Conservation (phyloP, 1,140 invertebrate genomes). For the Macrosteles quadrilineatus region DNA sequence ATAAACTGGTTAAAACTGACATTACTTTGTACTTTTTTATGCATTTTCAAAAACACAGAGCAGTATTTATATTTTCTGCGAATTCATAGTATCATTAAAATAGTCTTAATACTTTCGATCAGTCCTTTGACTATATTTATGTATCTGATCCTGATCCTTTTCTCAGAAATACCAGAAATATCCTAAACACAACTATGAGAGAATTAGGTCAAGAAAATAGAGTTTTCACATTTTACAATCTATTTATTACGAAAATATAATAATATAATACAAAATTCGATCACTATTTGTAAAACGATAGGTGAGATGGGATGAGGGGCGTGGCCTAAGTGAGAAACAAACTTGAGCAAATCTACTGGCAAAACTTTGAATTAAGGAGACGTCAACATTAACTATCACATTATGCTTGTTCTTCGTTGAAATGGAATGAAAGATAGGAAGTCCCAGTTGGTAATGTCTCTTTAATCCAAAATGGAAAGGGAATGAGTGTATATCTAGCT, state of each 20-base stretch:
- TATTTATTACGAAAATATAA: slow-evolving; percentile 43
- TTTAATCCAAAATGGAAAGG: background rate
- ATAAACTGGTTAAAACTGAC: too few species aligned
- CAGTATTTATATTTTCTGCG: too few species aligned
- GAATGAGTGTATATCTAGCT: slow-evolving; percentile 11
- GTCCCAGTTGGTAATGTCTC: background rate
- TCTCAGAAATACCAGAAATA: too few species aligned
- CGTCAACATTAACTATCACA: background rate
- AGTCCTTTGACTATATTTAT: too few species aligned
- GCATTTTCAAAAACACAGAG: too few species aligned
- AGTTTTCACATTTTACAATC: slow-evolving; percentile 24
- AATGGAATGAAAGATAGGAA: background rate
- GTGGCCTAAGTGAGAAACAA: background rate
- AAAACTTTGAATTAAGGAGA: slow-evolving; percentile 17
- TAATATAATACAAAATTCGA: slow-evolving; percentile 43
- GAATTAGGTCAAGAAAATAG: background rate
- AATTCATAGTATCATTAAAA: too few species aligned
- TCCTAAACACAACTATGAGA: too few species aligned
- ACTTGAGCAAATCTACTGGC: slow-evolving; percentile 15
- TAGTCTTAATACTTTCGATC: too few species aligned
- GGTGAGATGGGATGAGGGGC: background rate
- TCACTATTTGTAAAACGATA: slow-evolving; percentile 33
- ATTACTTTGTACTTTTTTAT: too few species aligned
- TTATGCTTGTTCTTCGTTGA: background rate
- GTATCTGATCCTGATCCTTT: too few species aligned